Evolutionary conservation across 2,888 invertebrate species (phyloP), one percentile per base, ranked within the genome.

Genomic region (Eumacrocentrus americanus): DNA sequence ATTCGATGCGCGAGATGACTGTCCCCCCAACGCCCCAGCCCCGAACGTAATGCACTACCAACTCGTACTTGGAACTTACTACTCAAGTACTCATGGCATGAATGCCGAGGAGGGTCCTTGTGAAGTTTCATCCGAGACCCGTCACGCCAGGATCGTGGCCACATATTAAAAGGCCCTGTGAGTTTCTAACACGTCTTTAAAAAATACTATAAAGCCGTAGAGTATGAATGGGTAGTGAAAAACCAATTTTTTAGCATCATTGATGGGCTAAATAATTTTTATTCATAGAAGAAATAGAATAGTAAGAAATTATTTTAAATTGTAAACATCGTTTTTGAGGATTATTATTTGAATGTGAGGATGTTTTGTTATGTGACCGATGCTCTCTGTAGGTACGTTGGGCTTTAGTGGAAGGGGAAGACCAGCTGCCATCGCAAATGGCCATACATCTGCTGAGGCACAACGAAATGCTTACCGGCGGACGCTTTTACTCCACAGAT

Each of bases 371-470:
- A 60, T 62, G 53, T 58, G 66, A 63, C n/a, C 46, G 37, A 48
- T 51, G 16, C 2, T 16, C 40, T 11, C 44, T 6, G 25, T 29
- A 60, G 48, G 51, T 59, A 66, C 63, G 62, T 58, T 47, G 53
- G 53, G 40, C 44, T 23, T 34, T n/a, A 44, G 12, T 58, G 53
- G 66, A 57, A 58, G 66, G 67, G 61, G 50, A 47, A 54, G 57
- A 58, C 60, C 55, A 78, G 79, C 79, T 79, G 78, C 77, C 68
- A 68, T 63, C 68, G 73, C 76, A 76, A 78, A 78, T 76, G 74
- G 74, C 69, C 67, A 73, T 72, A 76, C 79, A 79, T 78, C 78
- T 78, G 78, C 76, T 73, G 69, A 74, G 72, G 69, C 69, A 61
- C 62, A 67, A 65, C 61, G 61, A 29, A 52, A 54, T 46, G 14